These are phyloP conservation scores for Lasioglossum villosulum DNA, from an alignment of 2,888 invertebrate genomes.

Conservation along the genomic window DNA sequence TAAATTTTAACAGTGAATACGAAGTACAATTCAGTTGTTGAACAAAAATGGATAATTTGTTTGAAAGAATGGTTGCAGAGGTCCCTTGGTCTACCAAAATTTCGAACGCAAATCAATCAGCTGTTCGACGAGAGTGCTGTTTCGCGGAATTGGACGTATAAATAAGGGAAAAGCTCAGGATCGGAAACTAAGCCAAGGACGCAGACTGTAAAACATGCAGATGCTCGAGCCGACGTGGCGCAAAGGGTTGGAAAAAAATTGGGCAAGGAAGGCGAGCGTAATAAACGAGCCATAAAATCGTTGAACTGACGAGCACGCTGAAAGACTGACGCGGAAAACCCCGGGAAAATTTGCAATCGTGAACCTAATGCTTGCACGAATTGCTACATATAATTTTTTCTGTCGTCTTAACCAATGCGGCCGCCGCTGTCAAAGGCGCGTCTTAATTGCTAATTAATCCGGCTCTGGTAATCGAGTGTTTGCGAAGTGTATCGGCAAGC, in stretches of 20 bases:
- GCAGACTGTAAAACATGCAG: conserved; percentile 40
- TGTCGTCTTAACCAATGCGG: not conserved
- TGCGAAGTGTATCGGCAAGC: not conserved
- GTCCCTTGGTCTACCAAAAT: not conserved
- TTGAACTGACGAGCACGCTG: conserved; percentile 16
- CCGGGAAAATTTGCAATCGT: not conserved
- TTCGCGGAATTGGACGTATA: conserved; percentile 25
- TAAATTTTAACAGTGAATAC: not conserved
- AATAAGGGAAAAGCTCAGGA: conserved; percentile 26
- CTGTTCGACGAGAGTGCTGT: not conserved
- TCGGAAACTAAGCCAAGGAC: conserved; percentile 62
- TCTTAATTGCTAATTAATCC: not conserved
- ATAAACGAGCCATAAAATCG: conserved; percentile 39
- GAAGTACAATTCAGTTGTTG: not conserved
- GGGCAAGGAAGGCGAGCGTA: conserved; percentile 26
- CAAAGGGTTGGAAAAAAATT: conserved; percentile 33
- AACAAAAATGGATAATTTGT: not conserved
- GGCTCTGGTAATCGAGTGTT: not conserved
- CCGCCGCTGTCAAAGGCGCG: not conserved
- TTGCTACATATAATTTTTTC: not conserved
- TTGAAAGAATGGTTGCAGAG: not conserved
- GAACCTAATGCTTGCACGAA: not conserved
- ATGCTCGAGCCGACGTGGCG: conserved; percentile 21
- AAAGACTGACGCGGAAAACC: not conserved
- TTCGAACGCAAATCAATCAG: not conserved